Percentiles rank a stretch among this genome's conserved stretches.
phyloP scores from a whole-genome alignment of 2,888 invertebrate species.

The Caenorhabditis parvicauda region DNA sequence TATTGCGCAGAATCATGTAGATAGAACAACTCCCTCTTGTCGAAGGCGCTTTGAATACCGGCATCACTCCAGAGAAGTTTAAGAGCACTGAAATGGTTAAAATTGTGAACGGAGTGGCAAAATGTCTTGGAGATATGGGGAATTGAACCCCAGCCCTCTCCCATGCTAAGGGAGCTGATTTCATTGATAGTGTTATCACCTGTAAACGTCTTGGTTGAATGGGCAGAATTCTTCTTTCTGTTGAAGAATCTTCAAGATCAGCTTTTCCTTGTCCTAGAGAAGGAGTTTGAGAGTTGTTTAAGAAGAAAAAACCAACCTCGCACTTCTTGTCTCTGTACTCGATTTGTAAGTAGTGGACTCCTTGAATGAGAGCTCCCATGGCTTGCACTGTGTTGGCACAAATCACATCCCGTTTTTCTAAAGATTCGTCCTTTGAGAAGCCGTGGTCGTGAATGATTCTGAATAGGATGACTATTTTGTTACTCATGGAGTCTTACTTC shows the following conservation, averaged over 20 bases:
- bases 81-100: slow-evolving; percentile 32
- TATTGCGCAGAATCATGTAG: slow-evolving; percentile 99
- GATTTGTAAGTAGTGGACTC: slow-evolving; percentile 38
- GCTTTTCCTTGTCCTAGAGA: slow-evolving; percentile 18
- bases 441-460: slow-evolving; percentile 99
- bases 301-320: slow-evolving; percentile 8
- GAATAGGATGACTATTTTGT: slow-evolving; percentile 6
- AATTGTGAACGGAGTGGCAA: slow-evolving; percentile 22
- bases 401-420: slow-evolving; percentile 98
- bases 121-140: slow-evolving; percentile 16
- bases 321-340: slow-evolving; percentile 20
- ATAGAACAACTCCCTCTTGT: slow-evolving; percentile 98
- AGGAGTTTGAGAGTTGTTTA: background rate
- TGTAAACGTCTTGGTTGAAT: slow-evolving; percentile 16
- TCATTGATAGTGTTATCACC: too few relatives aligned
- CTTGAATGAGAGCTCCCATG: slow-evolving; percentile 67
- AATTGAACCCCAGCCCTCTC: slow-evolving; percentile 34
- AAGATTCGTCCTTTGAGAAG: slow-evolving; percentile 97
- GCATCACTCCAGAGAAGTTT: slow-evolving; percentile 77
- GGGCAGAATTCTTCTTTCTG: slow-evolving; percentile 24
- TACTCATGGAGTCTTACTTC: slow-evolving; percentile 77
- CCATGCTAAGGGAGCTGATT: slow-evolving; percentile 40
- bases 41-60: slow-evolving; percentile 97
- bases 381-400: slow-evolving; percentile 99
- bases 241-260: slow-evolving; percentile 15